phyloP scores from a whole-genome alignment of 1,140 invertebrate genomes.

The Drosophila sturtevanti region DNA sequence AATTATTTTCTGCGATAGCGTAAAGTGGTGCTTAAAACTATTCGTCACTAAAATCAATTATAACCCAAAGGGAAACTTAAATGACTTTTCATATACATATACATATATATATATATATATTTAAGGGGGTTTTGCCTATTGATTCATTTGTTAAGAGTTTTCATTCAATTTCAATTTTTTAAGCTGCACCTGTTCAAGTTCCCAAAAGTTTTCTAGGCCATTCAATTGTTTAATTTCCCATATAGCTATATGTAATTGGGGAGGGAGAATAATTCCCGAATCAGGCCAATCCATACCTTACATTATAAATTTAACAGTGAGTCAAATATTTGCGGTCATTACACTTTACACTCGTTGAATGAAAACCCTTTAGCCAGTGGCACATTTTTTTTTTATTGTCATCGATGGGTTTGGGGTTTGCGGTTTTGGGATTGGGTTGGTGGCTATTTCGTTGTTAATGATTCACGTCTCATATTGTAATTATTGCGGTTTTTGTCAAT shows the following conservation, averaged over 20 bases:
- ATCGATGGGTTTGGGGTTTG: not conserved
- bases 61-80: not conserved
- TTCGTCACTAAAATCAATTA: conserved; percentile 19
- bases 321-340: conserved; percentile 7
- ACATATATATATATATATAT: too few species aligned
- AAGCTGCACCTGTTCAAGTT: not conserved
- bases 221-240: not conserved
- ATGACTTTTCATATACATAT: not conserved
- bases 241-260: not conserved
- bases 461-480: conserved; percentile 18
- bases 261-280: not conserved
- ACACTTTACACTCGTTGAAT: not conserved
- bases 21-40: conserved; percentile 22
- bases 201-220: conserved; percentile 4
- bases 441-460: not conserved
- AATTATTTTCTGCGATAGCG: conserved; percentile 44
- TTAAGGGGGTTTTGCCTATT: not conserved
- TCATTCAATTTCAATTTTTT: not conserved
- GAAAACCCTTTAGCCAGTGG: conserved; percentile 6
- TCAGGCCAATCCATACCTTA: not conserved
- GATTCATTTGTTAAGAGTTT: not conserved
- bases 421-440: not conserved
- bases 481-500: conserved; percentile 31
- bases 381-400: not conserved
- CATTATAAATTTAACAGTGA: not conserved